Conservation (phyloP, 1,140 invertebrate species). For the Lordiphosa mommai region DNA sequence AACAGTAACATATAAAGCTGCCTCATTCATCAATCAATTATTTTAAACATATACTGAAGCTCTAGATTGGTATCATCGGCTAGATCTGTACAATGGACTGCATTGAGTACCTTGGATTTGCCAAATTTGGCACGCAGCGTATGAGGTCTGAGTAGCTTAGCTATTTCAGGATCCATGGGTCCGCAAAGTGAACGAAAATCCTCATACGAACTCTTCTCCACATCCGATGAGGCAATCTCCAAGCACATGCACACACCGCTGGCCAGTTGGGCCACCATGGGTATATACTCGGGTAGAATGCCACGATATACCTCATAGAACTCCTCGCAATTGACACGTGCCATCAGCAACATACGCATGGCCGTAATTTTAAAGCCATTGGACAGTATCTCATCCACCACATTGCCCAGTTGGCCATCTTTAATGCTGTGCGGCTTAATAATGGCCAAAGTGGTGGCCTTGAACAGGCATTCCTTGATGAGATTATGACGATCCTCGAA, state of each 20-base stretch:
- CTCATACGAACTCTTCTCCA: slow-evolving; percentile 81
- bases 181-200: slow-evolving; percentile 93
- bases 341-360: slow-evolving; percentile 89
- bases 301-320: slow-evolving; percentile 97
- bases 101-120: slow-evolving; percentile 90
- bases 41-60: slow-evolving; percentile 90
- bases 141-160: slow-evolving; percentile 88
- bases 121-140: slow-evolving; percentile 93
- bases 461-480: slow-evolving; percentile 44
- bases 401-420: slow-evolving; percentile 85
- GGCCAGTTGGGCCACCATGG: slow-evolving; percentile 89
- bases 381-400: slow-evolving; percentile 87
- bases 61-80: slow-evolving; percentile 92
- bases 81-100: slow-evolving; percentile 95
- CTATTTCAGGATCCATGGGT: slow-evolving; percentile 93
- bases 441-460: slow-evolving; percentile 87
- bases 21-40: slow-evolving; percentile 80
- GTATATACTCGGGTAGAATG: slow-evolving; percentile 91
- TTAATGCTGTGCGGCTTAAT: slow-evolving; percentile 95
- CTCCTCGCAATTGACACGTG: slow-evolving; percentile 90
- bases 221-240: slow-evolving; percentile 87
- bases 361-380: slow-evolving; percentile 89
- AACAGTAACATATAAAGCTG: slow-evolving; percentile 4
- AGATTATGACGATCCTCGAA: slow-evolving; percentile 80
- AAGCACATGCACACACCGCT: slow-evolving; percentile 92